Evolutionary conservation across 2,888 invertebrate genomes (phyloP).

Genomic region (Philereme vetulata): DNA sequence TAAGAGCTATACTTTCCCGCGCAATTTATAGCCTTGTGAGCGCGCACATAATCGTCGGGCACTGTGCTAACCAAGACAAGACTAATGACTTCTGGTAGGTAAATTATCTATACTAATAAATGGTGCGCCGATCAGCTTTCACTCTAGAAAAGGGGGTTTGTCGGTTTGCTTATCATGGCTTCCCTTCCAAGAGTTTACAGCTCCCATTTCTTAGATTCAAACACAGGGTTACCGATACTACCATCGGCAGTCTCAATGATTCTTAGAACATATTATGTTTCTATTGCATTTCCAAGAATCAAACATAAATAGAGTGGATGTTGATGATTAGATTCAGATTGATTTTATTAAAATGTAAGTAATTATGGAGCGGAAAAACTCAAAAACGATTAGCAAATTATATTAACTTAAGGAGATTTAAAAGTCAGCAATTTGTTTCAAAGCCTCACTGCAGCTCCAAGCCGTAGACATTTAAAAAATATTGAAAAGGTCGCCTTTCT

Average conservation of each 20-base stretch:
- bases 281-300: too few relatives aligned
- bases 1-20: constrained; percentile 26
- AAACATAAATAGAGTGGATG: too few relatives aligned
- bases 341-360: too few relatives aligned
- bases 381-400: too few relatives aligned
- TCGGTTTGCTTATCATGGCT: background rate
- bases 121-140: constrained; percentile 23
- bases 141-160: constrained; percentile 10
- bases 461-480: constrained; percentile 8
- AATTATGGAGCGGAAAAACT: too few relatives aligned
- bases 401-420: too few relatives aligned
- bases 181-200: too few relatives aligned
- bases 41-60: constrained; percentile 30
- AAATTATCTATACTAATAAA: constrained; percentile 26
- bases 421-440: background rate
- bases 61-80: constrained; percentile 24
- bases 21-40: constrained; percentile 33
- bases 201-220: too few relatives aligned
- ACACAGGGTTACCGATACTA: too few relatives aligned
- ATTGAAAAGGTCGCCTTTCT: constrained; percentile 20
- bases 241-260: too few relatives aligned
- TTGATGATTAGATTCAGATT: too few relatives aligned
- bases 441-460: constrained; percentile 6
- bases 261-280: too few relatives aligned
- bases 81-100: constrained; percentile 27